Evolutionary conservation across 2,113 vertebrate genomes (phyloP).

Genomic region (Synodontis membranacea): DNA sequence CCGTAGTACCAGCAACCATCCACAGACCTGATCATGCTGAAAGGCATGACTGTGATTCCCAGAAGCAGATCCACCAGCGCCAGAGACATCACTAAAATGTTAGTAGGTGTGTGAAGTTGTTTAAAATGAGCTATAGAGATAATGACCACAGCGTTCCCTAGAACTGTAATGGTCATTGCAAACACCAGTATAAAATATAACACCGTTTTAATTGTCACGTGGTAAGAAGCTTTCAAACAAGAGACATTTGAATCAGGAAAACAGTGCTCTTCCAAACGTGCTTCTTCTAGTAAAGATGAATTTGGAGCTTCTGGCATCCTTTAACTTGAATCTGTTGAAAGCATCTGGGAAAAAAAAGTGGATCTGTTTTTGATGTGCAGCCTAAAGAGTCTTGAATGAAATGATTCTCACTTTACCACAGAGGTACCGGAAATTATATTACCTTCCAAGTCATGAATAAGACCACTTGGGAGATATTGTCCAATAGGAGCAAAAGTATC

Average conservation of each 20-base stretch:
- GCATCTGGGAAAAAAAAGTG: background rate
- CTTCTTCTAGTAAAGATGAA: background rate
- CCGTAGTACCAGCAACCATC: too few species aligned
- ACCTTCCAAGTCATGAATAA: too few species aligned
- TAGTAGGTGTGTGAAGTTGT: slow-evolving; percentile 66
- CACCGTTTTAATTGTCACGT: slow-evolving; percentile 44
- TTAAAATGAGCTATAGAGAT: slow-evolving; percentile 63
- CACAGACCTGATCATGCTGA: too few species aligned
- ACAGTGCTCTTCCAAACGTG: slow-evolving; percentile 51
- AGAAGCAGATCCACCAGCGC: slow-evolving; percentile 62
- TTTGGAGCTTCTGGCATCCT: background rate
- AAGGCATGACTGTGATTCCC: too few species aligned
- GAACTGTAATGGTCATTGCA: slow-evolving; percentile 57
- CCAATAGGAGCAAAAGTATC: too few species aligned
- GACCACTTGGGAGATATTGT: too few species aligned
- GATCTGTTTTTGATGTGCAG: background rate
- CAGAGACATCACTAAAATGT: slow-evolving; percentile 63
- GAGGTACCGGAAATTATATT: too few species aligned
- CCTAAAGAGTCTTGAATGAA: background rate
- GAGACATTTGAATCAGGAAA: slow-evolving; percentile 65
- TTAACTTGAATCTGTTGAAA: background rate
- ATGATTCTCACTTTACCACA: too few species aligned
- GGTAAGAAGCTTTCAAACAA: slow-evolving; percentile 59
- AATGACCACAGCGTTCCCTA: slow-evolving; percentile 62
- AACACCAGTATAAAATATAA: slow-evolving; percentile 54